Evolutionary conservation across 2,888 invertebrate species (phyloP), one percentile per base, ranked within the genome.

Genomic region (Eupithecia dodoneata): DNA sequence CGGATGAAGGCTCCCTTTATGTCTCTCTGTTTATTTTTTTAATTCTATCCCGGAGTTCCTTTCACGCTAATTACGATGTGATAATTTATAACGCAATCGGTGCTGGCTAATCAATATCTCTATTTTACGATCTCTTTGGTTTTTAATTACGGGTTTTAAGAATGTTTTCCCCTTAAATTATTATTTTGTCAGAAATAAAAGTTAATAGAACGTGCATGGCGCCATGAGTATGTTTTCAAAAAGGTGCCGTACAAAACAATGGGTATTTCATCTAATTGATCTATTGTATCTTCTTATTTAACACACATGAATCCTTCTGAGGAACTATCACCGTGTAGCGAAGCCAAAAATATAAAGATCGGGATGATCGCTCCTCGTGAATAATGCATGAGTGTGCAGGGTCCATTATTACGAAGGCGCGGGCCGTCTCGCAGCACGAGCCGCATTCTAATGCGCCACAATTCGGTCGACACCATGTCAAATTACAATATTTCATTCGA

Each of bases 1-100:
- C 89, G 87, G 87, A 91, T 92, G 90, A 94, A 93, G 88, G 89
- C 88, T 84, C 86, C 89, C 94, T 90, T 94, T 94, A 92, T 94
- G 83, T 87, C 84, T 85, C 82, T 81, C 81, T 93, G 92, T 94
- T 93, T 93, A 89, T 91, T 90, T 90, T 91, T 93, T 88, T 87
- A 89, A 91, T 93, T 89, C 83, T 83, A 90, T 90, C 89, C 80
- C 82, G 30, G 87, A 89, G 88, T 82, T 83, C 80, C 81, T 85
- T 80, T 83, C 84, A 85, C 86, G 86, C 86, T 91, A 91, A 93
- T 93, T 91, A 88, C 86, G 85, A 83, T 85, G 87, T 86, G 90
- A 87, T 92, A 90, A 91, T 86, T 70, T 89, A 82, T 85, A 88
- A 86, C 84, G 87, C 86, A 87, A 88, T 83, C 86, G 82, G 83